phyloP scores from a whole-genome alignment of 2,888 invertebrate genomes.

The Nomada flava region DNA sequence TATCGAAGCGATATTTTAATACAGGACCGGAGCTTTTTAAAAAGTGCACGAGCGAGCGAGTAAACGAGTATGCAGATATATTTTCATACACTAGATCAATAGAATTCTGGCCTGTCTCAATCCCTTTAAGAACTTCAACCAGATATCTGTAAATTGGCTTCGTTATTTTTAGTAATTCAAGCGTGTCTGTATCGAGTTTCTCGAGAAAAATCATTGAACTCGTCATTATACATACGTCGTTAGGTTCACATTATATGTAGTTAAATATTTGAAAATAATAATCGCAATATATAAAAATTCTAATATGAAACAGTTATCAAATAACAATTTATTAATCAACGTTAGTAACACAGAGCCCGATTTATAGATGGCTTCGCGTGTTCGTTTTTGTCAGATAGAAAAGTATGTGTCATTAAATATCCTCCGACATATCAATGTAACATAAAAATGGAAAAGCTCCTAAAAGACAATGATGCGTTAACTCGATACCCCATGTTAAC shows the following conservation, averaged over 20 bases:
- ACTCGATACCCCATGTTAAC: constrained; percentile 49
- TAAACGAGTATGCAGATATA: constrained; percentile 18
- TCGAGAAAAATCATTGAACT: constrained; percentile 48
- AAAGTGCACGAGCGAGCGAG: constrained; percentile 17
- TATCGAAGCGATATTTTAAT: constrained; percentile 13
- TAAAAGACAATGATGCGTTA: constrained; percentile 50
- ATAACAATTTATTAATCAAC: no score
- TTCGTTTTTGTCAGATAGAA: no score
- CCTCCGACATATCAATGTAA: constrained; percentile 1
- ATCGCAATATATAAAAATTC: no score
- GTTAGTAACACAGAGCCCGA: no score
- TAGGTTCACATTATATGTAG: no score
- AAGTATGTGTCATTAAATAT: background rate
- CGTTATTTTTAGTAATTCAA: constrained; percentile 72
- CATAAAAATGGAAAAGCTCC: constrained; percentile 1
- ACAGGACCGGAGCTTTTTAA: constrained; percentile 1
- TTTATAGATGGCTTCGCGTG: no score
- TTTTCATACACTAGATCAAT: constrained; percentile 41
- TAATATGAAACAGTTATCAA: no score
- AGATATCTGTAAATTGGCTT: constrained; percentile 40
- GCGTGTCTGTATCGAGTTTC: constrained; percentile 47
- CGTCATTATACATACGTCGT: constrained; percentile 19
- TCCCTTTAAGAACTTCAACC: constrained; percentile 15
- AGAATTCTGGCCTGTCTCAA: constrained; percentile 31
- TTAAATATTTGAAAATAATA: background rate